Evolutionary conservation across 2,113 vertebrate genomes (phyloP), one percentile per base, ranked within the genome.

Genomic region (Hippocampus comes): DNA sequence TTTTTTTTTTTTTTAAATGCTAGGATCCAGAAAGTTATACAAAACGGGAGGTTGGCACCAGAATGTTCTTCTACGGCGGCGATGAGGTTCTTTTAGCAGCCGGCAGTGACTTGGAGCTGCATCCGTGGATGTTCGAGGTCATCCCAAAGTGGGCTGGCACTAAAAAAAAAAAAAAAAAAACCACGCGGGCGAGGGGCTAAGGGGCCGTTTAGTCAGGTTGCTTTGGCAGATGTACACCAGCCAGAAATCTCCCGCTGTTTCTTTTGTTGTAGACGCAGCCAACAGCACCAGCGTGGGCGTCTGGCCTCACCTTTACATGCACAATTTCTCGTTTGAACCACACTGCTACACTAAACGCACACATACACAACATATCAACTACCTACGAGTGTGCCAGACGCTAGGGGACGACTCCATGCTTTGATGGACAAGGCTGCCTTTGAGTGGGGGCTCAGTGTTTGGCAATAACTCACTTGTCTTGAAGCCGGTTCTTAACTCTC

Each of bases 191-290:
- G 34, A 41, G 61, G 61, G 34, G 61, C 61, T 42, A 41, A 63
- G 34, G 34, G 34, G 34, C 61, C 18, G 20, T 63, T 63, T 63
- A 63, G 18, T 63, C 61, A 42, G 61, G 61, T 63, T 63, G 30
- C 9, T 20, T 38, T 41, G 60, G 30, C 61, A 21, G 8, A 63
- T 38, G 9, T 42, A 41, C 17, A 41, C 34, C 4, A 21, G 18
- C 61, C 34, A 42, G 41, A 63, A 56, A n/a, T 42, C 18, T 63
- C 60, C 17, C 60, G 34, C 60, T 41, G 60, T 38, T 41, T 9
- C 34, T 9, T 63, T 63, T 63, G 34, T 63, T 63, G 34, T n/a
- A 9, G 18, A 21, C 34, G 18, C 20, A 10, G 61, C 61, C 61
- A 7, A 38, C 1, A 41, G 34, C 18, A 10, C 61, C 61, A 27